phyloP scores from a whole-genome alignment of 2,797 vertebrate genomes.

The Xenentodon cancila region DNA sequence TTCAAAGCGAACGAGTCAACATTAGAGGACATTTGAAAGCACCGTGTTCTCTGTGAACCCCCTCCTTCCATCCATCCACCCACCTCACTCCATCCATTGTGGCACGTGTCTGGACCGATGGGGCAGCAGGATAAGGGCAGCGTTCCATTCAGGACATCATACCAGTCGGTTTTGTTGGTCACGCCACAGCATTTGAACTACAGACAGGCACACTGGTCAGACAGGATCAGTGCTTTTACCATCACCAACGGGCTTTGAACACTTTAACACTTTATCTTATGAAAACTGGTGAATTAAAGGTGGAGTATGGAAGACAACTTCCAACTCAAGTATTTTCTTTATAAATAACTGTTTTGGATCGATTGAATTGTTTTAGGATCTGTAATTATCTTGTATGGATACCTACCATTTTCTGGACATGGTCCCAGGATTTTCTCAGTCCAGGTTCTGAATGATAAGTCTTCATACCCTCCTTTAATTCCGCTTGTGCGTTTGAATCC shows the following conservation, averaged over 20 bases:
- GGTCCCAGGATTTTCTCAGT: constrained; percentile 79
- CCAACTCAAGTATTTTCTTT: not conserved
- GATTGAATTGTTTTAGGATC: too few relatives aligned
- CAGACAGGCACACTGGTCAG: not conserved
- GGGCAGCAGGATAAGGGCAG: constrained; percentile 80
- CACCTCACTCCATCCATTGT: constrained; percentile 80
- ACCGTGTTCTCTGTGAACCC: too few relatives aligned
- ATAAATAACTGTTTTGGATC: not conserved
- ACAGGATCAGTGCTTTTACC: too few relatives aligned
- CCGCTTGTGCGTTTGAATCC: constrained; percentile 76
- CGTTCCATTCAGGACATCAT: constrained; percentile 66
- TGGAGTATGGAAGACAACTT: too few relatives aligned
- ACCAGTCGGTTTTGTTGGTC: constrained; percentile 80
- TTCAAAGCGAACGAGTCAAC: too few relatives aligned
- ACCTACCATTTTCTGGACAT: constrained; percentile 82
- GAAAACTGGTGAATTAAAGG: too few relatives aligned
- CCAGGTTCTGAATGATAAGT: constrained; percentile 61
- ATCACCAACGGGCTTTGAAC: too few relatives aligned
- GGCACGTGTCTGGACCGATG: constrained; percentile 43
- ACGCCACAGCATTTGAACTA: constrained; percentile 87
- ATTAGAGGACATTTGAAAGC: too few relatives aligned
- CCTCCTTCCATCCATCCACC: constrained; percentile 12
- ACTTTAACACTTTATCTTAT: too few relatives aligned
- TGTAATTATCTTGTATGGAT: not conserved
- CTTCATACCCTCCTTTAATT: constrained; percentile 78